Percentiles rank a stretch among this genome's conserved stretches.
phyloP scores from a whole-genome alignment of 2,113 vertebrate genomes.

The Hyperopisus bebe region DNA sequence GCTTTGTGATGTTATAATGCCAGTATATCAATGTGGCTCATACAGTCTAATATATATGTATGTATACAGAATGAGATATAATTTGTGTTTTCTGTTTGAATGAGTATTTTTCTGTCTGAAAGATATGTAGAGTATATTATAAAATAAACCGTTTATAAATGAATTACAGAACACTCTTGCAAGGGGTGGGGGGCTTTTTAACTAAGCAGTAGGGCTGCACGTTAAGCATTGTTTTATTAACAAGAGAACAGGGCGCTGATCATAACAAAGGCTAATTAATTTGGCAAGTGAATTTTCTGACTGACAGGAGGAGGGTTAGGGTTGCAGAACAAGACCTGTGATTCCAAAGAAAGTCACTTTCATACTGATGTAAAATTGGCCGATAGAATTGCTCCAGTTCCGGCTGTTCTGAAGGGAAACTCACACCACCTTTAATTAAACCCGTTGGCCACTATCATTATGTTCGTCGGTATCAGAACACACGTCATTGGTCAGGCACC shows the following conservation, averaged over 20 bases:
- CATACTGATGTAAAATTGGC: neutral
- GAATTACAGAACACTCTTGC: neutral
- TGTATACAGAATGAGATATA: neutral
- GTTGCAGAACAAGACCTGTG: neutral
- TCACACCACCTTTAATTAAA: neutral
- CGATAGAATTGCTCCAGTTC: neutral
- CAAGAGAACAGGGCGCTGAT: neutral
- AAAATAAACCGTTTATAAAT: conserved; percentile 22
- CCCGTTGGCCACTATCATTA: neutral
- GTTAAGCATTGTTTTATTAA: neutral
- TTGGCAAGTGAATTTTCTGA: neutral
- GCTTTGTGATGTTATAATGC: neutral
- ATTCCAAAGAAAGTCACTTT: neutral
- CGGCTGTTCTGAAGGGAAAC: neutral
- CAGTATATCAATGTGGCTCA: neutral
- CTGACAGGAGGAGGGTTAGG: neutral
- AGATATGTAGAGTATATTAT: conserved; percentile 23
- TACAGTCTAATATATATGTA: conserved; percentile 3
- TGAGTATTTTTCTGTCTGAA: conserved; percentile 13
- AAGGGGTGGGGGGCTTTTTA: neutral
- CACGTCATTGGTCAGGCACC: neutral
- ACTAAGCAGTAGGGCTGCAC: neutral
- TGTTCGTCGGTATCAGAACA: neutral
- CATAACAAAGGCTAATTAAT: neutral
- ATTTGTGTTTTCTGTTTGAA: conserved; percentile 4